Evolutionary conservation across 2,888 invertebrate genomes (phyloP).

Genomic region (Octodonta nipae): DNA sequence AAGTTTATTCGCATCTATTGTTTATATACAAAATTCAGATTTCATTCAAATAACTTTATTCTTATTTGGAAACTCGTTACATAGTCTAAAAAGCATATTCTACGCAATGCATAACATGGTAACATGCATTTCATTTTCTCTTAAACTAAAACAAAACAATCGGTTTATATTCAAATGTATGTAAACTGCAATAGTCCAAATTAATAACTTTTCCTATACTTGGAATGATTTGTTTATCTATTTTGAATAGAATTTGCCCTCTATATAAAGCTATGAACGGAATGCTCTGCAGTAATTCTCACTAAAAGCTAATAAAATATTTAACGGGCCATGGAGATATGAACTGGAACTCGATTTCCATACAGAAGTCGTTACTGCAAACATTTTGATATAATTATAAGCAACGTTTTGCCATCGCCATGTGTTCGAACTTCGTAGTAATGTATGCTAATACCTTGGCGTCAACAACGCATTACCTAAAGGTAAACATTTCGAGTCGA

Average conservation of each 20-base stretch:
- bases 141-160: no score
- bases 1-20: no score
- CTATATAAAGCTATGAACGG: not conserved
- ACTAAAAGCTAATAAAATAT: constrained; percentile 13
- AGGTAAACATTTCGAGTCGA: constrained; percentile 7
- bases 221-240: no score
- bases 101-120: no score
- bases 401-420: constrained; percentile 10
- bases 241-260: not conserved
- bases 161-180: no score
- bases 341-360: constrained; percentile 13
- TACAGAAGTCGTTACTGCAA: constrained; percentile 13
- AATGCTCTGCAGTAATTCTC: constrained; percentile 3
- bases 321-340: constrained; percentile 13
- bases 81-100: no score
- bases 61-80: no score
- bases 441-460: constrained; percentile 12
- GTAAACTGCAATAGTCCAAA: no score
- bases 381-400: constrained; percentile 12
- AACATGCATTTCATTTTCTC: no score
- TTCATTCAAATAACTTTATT: no score
- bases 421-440: constrained; percentile 12
- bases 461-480: constrained; percentile 10
- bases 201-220: no score
- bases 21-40: no score